Evolutionary conservation across 2,797 vertebrate species (phyloP), one percentile per base, ranked within the genome.

Genomic region (Balearica regulorum): DNA sequence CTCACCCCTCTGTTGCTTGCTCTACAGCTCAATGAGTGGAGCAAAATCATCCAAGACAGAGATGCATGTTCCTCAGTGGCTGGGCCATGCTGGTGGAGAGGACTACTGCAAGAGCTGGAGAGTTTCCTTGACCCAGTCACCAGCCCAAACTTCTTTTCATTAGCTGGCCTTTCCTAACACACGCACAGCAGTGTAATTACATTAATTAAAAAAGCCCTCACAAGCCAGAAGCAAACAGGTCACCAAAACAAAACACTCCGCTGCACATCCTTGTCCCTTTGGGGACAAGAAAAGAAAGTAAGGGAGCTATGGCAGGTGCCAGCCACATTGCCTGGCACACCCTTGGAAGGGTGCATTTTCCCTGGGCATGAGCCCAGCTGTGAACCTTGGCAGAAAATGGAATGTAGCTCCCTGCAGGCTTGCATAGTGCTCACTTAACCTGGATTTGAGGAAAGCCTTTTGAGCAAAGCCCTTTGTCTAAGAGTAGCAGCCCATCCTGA

Each of bases 271-370:
- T 81, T 66, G 43, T 51, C 15, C 17, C 25, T 65, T 46, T 70
- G 55, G 39, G 29, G 9, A 43, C 15, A 46, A 64, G 28, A 84
- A 71, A 57, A n/a, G 48, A 46, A 29, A 66, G 11, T 21, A 70
- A 64, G 13, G 5, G 48, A 48, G 13, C 39, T 41, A 31, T 44
- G 39, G n/a, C n/a, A 80, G 64, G 24, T 57, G 37, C 26, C 49
- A 69, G 43, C 13, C 66, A 61, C 0, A 3, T n/a, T 31, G 26
- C 28, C 49, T 41, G 26, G 55, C 35, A 43, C 0, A 0, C 2
- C 37, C 9, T 61, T 87, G 62, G 33, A 51, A 81, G 33, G 51
- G 12, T 44, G 26, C 26, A 10, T 12, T 48, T 39, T 7, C 41
- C 3, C 2, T 35, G 7, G 75, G 22, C 33, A 46, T 9, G 5